phyloP scores from a whole-genome alignment of 2,113 vertebrate genomes.

The Oxygymnocypris stewartii region DNA sequence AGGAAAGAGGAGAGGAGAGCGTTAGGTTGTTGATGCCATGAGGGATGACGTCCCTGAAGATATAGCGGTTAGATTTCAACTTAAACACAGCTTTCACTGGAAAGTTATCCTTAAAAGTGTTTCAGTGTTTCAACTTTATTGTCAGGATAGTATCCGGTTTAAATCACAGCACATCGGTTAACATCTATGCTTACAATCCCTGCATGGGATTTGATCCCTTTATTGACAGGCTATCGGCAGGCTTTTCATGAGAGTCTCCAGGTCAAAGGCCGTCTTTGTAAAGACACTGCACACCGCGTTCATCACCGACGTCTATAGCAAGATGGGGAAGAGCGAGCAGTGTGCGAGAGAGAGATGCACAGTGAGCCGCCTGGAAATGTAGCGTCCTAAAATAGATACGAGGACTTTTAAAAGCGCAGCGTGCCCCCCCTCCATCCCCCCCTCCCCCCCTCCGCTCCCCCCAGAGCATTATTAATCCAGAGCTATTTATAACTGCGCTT shows the following conservation, averaged over 20 bases:
- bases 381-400: conserved; percentile 57
- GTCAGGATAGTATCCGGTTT: not conserved
- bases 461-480: conserved; percentile 64
- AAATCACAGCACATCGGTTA: not conserved
- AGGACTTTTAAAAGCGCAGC: conserved; percentile 57
- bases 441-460: conserved; percentile 36
- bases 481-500: conserved; percentile 62
- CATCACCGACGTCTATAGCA: not conserved
- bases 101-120: not conserved
- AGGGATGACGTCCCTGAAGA: conserved; percentile 36
- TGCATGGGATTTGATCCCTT: not conserved
- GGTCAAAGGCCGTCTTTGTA: conserved; percentile 5
- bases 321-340: not conserved
- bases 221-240: not conserved
- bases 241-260: not conserved
- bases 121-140: not conserved
- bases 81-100: not conserved
- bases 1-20: not conserved
- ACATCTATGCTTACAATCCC: not conserved
- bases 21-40: not conserved
- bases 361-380: conserved; percentile 45
- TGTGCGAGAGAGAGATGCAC: conserved; percentile 6
- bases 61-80: conserved; percentile 24
- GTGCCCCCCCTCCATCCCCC: conserved; percentile 17
- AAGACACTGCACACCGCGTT: not conserved